Evolutionary conservation across 2,888 invertebrate species (phyloP).

Genomic region (Cosmorhoe ocellata): DNA sequence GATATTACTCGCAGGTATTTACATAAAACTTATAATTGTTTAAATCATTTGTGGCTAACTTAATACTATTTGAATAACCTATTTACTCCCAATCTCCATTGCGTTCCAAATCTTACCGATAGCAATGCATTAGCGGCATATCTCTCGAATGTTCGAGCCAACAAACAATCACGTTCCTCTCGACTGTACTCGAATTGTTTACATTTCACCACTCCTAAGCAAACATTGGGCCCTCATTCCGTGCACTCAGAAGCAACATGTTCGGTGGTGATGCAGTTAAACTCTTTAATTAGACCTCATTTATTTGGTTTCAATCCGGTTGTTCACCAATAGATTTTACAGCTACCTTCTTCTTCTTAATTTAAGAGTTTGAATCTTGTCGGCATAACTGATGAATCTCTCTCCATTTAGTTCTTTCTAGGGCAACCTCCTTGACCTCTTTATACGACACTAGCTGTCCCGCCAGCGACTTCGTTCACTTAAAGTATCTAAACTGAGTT

Average conservation of each 20-base stretch:
- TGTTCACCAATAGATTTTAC: not conserved
- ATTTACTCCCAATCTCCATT: conserved; percentile 14
- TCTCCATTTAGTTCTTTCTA: too few relatives aligned
- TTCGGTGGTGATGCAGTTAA: conserved; percentile 23
- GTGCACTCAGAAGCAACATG: conserved; percentile 32
- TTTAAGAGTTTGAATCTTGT: too few relatives aligned
- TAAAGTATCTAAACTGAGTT: too few relatives aligned
- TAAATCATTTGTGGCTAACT: not conserved
- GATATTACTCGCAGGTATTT: too few relatives aligned
- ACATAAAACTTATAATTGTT: not conserved
- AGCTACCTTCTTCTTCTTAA: too few relatives aligned
- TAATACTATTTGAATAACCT: conserved; percentile 11
- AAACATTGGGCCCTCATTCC: conserved; percentile 51
- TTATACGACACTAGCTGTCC: too few relatives aligned
- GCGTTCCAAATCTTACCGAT: conserved; percentile 14
- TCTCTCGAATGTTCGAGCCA: conserved; percentile 1
- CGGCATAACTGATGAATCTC: too few relatives aligned
- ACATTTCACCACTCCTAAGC: conserved; percentile 59
- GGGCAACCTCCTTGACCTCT: too few relatives aligned
- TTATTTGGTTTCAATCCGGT: conserved; percentile 24
- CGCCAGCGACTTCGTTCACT: too few relatives aligned
- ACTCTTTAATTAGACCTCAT: conserved; percentile 31
- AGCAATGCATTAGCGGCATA: conserved; percentile 14
- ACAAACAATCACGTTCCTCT: conserved; percentile 25
- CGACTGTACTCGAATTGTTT: conserved; percentile 46